Conservation (phyloP, 2,888 invertebrate genomes). For the Sphinx pinastri region DNA sequence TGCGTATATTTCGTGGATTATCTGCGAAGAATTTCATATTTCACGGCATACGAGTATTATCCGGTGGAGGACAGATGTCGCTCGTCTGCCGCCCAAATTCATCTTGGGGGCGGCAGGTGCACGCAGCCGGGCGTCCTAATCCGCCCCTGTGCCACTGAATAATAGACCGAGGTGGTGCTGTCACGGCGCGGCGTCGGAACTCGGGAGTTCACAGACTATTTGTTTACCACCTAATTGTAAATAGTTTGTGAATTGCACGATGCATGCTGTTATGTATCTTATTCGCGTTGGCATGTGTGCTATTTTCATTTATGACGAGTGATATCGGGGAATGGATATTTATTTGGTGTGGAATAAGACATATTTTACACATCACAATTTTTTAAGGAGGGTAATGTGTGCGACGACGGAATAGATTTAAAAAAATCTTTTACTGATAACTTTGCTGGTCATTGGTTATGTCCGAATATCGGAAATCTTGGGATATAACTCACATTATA, state of each 20-base stretch:
- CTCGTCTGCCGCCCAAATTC: constrained; percentile 73
- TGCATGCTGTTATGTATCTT: background rate
- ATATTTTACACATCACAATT: too few relatives aligned
- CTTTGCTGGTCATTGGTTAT: too few relatives aligned
- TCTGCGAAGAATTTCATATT: constrained; percentile 73
- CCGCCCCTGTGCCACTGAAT: constrained; percentile 57
- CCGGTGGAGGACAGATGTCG: constrained; percentile 78
- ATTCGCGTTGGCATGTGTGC: background rate
- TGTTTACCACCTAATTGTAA: constrained; percentile 16
- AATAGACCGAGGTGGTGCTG: constrained; percentile 46
- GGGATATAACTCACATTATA: too few relatives aligned
- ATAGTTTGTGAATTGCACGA: constrained; percentile 6
- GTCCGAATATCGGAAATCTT: too few relatives aligned
- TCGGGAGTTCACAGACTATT: constrained; percentile 18
- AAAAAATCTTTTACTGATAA: too few relatives aligned
- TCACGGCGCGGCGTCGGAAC: constrained; percentile 31
- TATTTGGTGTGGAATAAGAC: too few relatives aligned
- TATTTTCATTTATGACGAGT: background rate
- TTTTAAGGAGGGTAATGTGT: too few relatives aligned
- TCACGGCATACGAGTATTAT: constrained; percentile 77
- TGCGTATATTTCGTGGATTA: constrained; percentile 57
- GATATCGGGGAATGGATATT: too few relatives aligned
- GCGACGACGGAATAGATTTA: too few relatives aligned
- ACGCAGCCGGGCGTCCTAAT: constrained; percentile 69
- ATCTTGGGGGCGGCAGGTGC: constrained; percentile 73